These are phyloP conservation scores for Halichondria panicea DNA, from an alignment of 37 sponge, comb jelly and placozoan species.

Conservation along the genomic window DNA sequence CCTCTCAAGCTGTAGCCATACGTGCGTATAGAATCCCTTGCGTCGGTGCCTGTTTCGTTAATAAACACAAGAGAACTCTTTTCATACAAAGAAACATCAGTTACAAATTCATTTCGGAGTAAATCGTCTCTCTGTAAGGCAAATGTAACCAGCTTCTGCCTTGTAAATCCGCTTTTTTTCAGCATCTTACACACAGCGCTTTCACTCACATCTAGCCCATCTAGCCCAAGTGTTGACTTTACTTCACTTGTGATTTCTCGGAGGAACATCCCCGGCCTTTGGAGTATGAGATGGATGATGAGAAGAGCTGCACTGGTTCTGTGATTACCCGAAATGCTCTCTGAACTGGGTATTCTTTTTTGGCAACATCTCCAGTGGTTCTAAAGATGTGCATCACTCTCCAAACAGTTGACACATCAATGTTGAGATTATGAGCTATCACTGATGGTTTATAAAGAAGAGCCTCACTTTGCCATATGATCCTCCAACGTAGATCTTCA, in stretches of 20 bases:
- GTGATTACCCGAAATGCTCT: not conserved
- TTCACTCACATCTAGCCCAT: too few species aligned
- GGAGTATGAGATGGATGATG: not conserved
- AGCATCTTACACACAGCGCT: too few species aligned
- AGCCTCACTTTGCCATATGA: not conserved
- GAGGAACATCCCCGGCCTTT: too few species aligned
- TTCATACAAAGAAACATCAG: not conserved
- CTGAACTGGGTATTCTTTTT: not conserved
- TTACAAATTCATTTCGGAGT: not conserved
- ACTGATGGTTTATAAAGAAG: not conserved
- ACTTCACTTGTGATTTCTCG: too few species aligned
- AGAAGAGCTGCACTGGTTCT: not conserved
- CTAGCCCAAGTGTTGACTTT: too few species aligned
- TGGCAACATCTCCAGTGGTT: not conserved
- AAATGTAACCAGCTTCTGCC: not conserved
- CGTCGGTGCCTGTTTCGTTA: not conserved
- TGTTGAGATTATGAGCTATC: not conserved
- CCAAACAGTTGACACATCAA: constrained; percentile 1
- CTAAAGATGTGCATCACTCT: not conserved
- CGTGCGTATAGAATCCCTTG: not conserved
- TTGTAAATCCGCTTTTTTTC: too few species aligned
- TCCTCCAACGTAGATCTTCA: not conserved
- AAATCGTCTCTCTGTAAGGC: constrained; percentile 1
- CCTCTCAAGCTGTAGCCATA: constrained; percentile 4
- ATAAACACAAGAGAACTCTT: not conserved